Base-by-base conservation (phyloP, 2,888 invertebrate species). In the Diachrysia chrysitis region DNA sequence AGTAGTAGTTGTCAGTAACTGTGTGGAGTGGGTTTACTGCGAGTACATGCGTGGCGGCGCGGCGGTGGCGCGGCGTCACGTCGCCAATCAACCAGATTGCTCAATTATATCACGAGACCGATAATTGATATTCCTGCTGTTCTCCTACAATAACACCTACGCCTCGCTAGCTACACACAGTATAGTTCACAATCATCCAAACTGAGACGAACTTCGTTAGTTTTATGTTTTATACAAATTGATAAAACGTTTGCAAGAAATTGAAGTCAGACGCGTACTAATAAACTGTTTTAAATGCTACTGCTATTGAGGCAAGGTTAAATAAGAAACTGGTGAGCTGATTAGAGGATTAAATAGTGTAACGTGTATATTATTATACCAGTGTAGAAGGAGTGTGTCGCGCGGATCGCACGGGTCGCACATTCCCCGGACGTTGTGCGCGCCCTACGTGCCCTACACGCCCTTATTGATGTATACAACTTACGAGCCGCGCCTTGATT, bases 111-210 rank as follows among this genome's bases (percentile, higher is more conserved):
- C 57, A 23, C 55, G 46, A 53, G 19, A 74, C 29, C 19, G 23
- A 23, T 71, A 63, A 78, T 74, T 76, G 48, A 78, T 78, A 67
- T 70, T 65, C 64, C 59, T 58, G 48, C 58, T 29, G 37, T 58
- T 59, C 64, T 57, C 63, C 37, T 21, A 58, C 53, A 53, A 74
- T 35, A 46, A 62, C 25, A 42, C 53, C 42, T 21, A 42, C 23
- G 32, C 25, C 32, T 10, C 25, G 12, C 9, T 10, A 25, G 9
- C 16, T 54, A 29, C 2, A 16, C 1, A 29, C 16, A 17, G 29
- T 7, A 29, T 32, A 37, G 32, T 56, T 56, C 29, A 32, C 17
- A 32, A 17, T 1, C 7, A 55, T n/a, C 32, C 12, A 32, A 51
- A 35, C 16, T 53, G 9, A 35, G 53, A 35, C 21, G 51, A 60